Percentiles rank a stretch among this genome's conserved stretches.
These are phyloP conservation scores for Venusia cambrica DNA, from an alignment of 2,888 invertebrate genomes.

Conservation along the genomic window DNA sequence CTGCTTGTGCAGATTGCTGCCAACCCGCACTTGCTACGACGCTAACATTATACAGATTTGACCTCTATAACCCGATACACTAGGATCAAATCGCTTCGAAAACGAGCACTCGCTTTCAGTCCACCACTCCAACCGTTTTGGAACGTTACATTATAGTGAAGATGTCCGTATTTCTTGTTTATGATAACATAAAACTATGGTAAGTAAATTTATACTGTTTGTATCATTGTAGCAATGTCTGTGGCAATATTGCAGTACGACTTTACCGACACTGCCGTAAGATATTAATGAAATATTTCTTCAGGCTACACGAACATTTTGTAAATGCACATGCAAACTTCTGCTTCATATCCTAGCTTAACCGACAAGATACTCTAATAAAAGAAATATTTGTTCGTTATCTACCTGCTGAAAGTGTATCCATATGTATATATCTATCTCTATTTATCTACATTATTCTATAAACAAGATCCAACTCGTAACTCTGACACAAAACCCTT, in stretches of 20 bases:
- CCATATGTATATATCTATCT: too few relatives aligned
- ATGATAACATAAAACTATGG: slow-evolving; percentile 70
- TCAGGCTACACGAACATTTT: slow-evolving; percentile 2
- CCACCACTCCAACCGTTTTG: slow-evolving; percentile 50
- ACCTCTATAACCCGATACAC: slow-evolving; percentile 57
- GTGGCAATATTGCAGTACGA: slow-evolving; percentile 35
- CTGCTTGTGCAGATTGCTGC: slow-evolving; percentile 71
- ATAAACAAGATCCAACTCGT: slow-evolving; percentile 16
- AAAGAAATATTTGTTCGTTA: too few relatives aligned
- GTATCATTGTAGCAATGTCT: slow-evolving; percentile 49
- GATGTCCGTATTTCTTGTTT: slow-evolving; percentile 70
- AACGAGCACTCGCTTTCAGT: slow-evolving; percentile 46
- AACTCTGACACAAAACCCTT: slow-evolving; percentile 28
- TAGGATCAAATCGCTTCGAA: slow-evolving; percentile 51
- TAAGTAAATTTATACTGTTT: slow-evolving; percentile 60
- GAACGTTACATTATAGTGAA: slow-evolving; percentile 63
- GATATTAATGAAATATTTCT: slow-evolving; percentile 1
- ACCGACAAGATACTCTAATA: too few relatives aligned
- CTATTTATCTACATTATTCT: slow-evolving; percentile 12
- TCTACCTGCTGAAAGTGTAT: too few relatives aligned
- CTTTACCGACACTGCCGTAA: slow-evolving; percentile 3
- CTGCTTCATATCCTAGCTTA: too few relatives aligned
- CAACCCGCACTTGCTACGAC: slow-evolving; percentile 55
- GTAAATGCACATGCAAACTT: not conserved
- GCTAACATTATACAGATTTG: slow-evolving; percentile 55